Conservation (phyloP, 1,140 invertebrate genomes). For the Eurytemora carolleeae region DNA sequence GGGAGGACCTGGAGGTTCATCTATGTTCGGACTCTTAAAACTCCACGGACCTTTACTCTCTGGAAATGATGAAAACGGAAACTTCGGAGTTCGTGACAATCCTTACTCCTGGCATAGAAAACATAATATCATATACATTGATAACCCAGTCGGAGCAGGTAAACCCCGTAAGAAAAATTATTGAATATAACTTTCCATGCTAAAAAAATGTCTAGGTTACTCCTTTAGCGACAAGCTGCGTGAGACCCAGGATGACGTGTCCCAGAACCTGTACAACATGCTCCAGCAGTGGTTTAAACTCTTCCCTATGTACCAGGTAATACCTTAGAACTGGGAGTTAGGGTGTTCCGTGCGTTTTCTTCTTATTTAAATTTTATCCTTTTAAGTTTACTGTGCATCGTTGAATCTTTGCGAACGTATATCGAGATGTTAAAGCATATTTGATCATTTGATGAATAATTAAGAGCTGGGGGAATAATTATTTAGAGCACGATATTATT, state of each 20-base stretch:
- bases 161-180: neutral
- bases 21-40: constrained; percentile 53
- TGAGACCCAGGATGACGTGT: constrained; percentile 27
- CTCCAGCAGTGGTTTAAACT: no score
- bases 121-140: constrained; percentile 58
- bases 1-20: constrained; percentile 56
- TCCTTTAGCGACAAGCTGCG: constrained; percentile 22
- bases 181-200: constrained; percentile 8
- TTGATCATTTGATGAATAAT: no score
- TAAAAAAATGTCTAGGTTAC: neutral
- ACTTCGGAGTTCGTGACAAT: constrained; percentile 34
- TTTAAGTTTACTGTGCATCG: no score
- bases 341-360: no score
- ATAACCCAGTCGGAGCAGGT: constrained; percentile 63
- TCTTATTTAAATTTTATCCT: no score
- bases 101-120: constrained; percentile 43
- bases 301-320: no score
- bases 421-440: no score
- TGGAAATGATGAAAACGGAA: constrained; percentile 27
- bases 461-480: no score
- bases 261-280: constrained; percentile 28
- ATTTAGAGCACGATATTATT: no score
- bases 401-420: no score
- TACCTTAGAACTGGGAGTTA: no score
- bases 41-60: constrained; percentile 57